Percentiles rank a stretch among this genome's conserved stretches.
Conservation (phyloP, 2,888 invertebrate genomes). For the Lycia hirtaria region DNA sequence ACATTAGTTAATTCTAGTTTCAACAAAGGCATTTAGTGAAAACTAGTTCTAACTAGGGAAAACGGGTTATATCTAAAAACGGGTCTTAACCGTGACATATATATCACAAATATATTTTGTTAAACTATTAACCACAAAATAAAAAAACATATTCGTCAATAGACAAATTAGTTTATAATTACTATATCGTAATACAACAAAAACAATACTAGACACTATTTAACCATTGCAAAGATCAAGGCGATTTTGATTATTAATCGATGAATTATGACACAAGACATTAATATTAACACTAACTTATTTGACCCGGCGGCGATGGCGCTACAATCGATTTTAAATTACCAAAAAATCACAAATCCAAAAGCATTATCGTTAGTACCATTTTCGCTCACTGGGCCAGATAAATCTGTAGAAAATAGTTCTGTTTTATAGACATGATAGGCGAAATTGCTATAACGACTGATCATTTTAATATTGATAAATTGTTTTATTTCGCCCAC, state of each 20-base stretch:
- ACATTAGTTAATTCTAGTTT: no score
- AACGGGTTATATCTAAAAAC: no score
- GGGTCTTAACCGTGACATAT: no score
- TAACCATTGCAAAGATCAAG: slow-evolving; percentile 24
- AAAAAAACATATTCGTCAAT: not conserved
- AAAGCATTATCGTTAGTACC: no score
- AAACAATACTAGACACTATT: slow-evolving; percentile 12
- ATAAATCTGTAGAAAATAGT: no score
- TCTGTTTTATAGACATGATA: no score
- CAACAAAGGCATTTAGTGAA: no score
- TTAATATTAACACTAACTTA: not conserved
- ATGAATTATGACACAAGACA: slow-evolving; percentile 18
- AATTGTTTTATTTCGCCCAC: slow-evolving; percentile 17
- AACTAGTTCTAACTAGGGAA: no score
- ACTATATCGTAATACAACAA: slow-evolving; percentile 9
- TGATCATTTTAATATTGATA: slow-evolving; percentile 8
- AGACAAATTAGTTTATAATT: slow-evolving; percentile 13
- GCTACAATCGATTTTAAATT: no score
- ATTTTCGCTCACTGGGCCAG: no score
- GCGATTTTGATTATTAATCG: slow-evolving; percentile 21
- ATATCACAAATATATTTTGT: not conserved
- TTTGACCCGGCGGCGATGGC: no score
- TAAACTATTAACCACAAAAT: not conserved
- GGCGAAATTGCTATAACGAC: slow-evolving; percentile 14
- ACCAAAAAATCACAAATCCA: no score